A percentile compares a stretch with the other conserved stretches of the same genome.
Conservation (phyloP, 2,797 vertebrate species). For the Brotogeris chrysoptera region DNA sequence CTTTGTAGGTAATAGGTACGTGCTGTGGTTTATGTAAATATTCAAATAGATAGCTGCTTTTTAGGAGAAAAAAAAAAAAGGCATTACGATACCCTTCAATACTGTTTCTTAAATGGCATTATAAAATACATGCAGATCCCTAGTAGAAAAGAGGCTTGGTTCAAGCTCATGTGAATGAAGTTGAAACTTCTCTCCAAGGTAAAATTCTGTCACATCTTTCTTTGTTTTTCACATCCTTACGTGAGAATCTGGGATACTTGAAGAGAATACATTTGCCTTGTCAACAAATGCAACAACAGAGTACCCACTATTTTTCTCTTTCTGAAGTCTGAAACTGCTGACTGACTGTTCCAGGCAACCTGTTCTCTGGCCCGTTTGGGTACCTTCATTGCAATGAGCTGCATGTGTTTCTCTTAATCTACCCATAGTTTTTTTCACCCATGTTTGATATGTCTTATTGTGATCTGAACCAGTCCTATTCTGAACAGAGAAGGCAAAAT, state of each 20-base stretch:
- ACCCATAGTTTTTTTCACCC: accelerated
- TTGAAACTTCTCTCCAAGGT: background rate
- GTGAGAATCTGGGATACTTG: background rate
- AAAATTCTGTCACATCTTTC: background rate
- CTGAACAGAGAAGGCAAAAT: background rate
- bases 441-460: background rate
- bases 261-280: background rate
- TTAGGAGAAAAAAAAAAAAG: background rate
- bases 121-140: background rate
- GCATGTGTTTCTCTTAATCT: background rate
- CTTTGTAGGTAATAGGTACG: background rate
- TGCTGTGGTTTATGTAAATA: background rate
- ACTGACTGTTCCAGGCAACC: background rate
- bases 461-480: background rate
- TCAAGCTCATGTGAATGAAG: background rate
- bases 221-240: background rate
- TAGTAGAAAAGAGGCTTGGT: background rate
- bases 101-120: background rate
- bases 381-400: background rate
- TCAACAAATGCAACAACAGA: background rate
- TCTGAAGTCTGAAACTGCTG: background rate
- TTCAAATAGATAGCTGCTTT: background rate
- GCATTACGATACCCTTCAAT: background rate
- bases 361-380: background rate
- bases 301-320: background rate